phyloP scores from a whole-genome alignment of 1,140 invertebrate species.

The Campoletis sonorensis region DNA sequence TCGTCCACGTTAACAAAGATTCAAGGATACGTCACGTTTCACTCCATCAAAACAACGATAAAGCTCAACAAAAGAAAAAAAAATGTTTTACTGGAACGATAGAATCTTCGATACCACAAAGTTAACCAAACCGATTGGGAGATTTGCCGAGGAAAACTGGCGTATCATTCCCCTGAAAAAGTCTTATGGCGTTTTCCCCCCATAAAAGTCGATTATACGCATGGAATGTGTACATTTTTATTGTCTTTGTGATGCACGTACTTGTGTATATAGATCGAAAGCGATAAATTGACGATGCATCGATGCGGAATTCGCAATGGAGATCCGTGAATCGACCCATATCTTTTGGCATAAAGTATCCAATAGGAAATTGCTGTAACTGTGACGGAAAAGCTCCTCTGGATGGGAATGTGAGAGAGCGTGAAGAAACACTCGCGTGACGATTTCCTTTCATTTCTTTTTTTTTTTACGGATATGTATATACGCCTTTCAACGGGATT shows the following conservation, averaged over 20 bases:
- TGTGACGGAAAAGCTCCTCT: conserved; percentile 2
- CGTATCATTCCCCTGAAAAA: too few species aligned
- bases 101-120: too few species aligned
- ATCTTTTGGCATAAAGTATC: neutral
- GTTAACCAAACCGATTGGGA: too few species aligned
- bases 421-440: neutral
- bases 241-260: neutral
- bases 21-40: too few species aligned
- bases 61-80: too few species aligned
- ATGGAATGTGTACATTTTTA: neutral
- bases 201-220: neutral
- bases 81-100: too few species aligned
- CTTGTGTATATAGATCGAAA: neutral
- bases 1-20: too few species aligned
- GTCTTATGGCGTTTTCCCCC: too few species aligned
- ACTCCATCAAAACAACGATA: too few species aligned
- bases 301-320: neutral
- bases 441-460: neutral
- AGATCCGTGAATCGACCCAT: neutral
- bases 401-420: neutral
- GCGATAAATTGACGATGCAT: neutral
- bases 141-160: too few species aligned
- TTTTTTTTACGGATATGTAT: neutral
- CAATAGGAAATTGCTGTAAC: neutral
- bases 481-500: neutral